Conservation (phyloP, 1,140 invertebrate species). For the Mizuhopecten yessoensis region DNA sequence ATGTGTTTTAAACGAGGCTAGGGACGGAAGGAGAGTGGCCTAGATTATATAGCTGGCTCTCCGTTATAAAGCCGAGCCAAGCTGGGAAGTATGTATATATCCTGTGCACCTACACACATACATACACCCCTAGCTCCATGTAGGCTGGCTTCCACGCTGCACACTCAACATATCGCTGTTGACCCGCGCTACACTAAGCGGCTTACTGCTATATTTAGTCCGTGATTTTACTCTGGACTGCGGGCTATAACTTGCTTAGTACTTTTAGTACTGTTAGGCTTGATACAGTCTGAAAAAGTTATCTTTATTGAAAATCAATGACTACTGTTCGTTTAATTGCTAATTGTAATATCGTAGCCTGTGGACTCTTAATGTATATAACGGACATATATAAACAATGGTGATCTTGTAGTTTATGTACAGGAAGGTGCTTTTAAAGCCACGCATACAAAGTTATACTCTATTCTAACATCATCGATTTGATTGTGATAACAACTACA, state of each 20-base stretch:
- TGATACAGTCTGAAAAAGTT: not conserved
- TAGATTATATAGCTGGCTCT: not conserved
- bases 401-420: no score
- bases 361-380: no score
- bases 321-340: no score
- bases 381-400: no score
- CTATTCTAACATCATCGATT: no score
- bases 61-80: no score
- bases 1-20: not conserved
- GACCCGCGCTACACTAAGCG: conserved; percentile 21
- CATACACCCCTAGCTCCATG: not conserved
- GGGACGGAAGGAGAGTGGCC: not conserved
- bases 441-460: no score
- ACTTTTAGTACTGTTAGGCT: not conserved
- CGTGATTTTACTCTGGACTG: not conserved
- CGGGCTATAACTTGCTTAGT: not conserved
- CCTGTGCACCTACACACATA: conserved; percentile 6
- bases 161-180: not conserved
- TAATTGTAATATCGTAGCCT: no score
- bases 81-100: not conserved
- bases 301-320: no score
- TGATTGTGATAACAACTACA: no score
- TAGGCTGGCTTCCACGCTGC: not conserved
- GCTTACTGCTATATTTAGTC: conserved; percentile 18
- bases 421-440: no score